Conservation (phyloP, 2,113 vertebrate species). For the Perca fluviatilis region DNA sequence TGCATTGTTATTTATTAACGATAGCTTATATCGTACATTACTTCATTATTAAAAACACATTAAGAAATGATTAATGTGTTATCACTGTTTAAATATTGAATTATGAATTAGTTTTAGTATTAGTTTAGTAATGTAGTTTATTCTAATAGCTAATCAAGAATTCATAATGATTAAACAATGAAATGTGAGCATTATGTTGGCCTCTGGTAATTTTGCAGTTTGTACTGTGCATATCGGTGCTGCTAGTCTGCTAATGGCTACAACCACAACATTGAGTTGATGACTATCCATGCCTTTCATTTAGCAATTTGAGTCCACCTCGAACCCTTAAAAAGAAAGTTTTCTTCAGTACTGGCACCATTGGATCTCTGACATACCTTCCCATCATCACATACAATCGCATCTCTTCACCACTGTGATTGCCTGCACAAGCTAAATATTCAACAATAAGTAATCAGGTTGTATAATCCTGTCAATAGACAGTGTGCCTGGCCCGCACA, state of each 20-base stretch:
- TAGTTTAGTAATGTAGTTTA: not conserved
- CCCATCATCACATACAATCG: not conserved
- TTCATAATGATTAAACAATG: not conserved
- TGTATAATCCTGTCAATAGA: not conserved
- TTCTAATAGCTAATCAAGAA: not conserved
- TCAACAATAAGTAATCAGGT: constrained; percentile 1
- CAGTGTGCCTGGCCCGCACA: not conserved
- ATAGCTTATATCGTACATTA: not conserved
- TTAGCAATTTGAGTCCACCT: not conserved
- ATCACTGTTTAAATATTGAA: not conserved
- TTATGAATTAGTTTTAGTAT: not conserved
- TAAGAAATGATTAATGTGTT: not conserved
- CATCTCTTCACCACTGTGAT: not conserved
- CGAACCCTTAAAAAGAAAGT: not conserved
- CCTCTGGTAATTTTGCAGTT: not conserved
- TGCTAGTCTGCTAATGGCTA: not conserved
- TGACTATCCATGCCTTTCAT: not conserved
- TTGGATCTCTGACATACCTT: not conserved
- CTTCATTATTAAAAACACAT: not conserved
- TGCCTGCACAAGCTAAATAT: not conserved
- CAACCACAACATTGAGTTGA: not conserved
- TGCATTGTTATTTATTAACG: constrained; percentile 1
- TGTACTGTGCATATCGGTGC: not conserved
- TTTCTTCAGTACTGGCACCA: not conserved
- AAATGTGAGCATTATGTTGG: not conserved